Evolutionary conservation across 2,888 invertebrate genomes (phyloP).

Genomic region (Macrophya alboannulata): DNA sequence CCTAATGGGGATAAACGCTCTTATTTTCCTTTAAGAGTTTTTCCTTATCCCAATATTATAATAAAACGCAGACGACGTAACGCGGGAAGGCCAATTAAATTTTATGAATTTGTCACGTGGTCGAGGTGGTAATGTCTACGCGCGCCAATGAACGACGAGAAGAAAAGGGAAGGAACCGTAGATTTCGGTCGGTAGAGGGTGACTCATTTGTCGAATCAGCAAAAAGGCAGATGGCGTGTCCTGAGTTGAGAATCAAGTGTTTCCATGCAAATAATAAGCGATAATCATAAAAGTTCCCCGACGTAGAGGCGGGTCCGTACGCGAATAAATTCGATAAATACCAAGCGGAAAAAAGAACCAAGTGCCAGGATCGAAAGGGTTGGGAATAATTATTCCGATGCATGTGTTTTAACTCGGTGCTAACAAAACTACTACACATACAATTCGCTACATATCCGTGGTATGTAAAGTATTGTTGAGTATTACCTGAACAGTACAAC

Average conservation of each 20-base stretch:
- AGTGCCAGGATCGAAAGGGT: neutral
- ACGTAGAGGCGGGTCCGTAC: constrained; percentile 24
- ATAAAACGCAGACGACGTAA: constrained; percentile 34
- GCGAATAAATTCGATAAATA: too few relatives aligned
- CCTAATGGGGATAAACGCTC: neutral
- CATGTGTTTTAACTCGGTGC: neutral
- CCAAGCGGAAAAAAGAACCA: neutral
- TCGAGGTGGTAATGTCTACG: neutral
- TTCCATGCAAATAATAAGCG: neutral
- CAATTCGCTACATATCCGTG: neutral
- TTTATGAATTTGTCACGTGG: neutral
- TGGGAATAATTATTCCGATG: neutral
- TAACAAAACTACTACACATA: constrained; percentile 9
- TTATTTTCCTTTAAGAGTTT: neutral
- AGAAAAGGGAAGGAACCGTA: neutral
- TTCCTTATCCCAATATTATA: neutral
- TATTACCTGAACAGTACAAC: neutral
- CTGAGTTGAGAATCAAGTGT: neutral
- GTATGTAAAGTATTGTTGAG: constrained; percentile 4
- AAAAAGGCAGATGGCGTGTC: constrained; percentile 43
- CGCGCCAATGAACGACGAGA: neutral
- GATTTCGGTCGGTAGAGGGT: constrained; percentile 39
- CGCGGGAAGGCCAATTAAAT: neutral
- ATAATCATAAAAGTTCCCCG: constrained; percentile 14
- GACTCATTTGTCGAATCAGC: constrained; percentile 52